Base-by-base conservation (phyloP, 1,140 invertebrate genomes). In the Leptonema lineaticorne region DNA sequence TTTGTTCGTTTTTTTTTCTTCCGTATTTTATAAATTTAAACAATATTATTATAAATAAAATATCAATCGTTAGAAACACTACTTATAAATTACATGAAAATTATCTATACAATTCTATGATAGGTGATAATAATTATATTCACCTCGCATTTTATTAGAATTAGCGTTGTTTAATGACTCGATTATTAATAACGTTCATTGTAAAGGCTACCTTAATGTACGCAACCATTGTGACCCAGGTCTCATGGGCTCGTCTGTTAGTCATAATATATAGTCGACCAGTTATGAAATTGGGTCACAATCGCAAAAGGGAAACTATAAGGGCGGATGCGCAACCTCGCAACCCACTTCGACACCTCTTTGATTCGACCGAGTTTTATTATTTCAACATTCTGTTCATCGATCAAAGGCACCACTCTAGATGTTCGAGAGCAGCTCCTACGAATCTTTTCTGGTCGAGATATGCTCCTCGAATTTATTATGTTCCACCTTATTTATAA, bases 301-400 rank as follows among this genome's bases (percentile, higher is more conserved):
- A 53, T 53, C 22, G 50, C 27, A 24, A 26, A 53, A 50, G 30
- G 46, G 46, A 4, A 24, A 7, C 46, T 8, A 18, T 22, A 50
- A 53, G 20, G 50, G 50, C 18, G 18, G 50, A 24, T 22, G 18
- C 18, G 18, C 20, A 2, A 9, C 50, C 20, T 26, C 18, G 9
- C 11, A 53, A 20, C 50, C 50, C 50, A 26, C 50, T 24, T 53
- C 50, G 50, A 53, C 50, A 53, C 50, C 50, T 53, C 50, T 53
- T 53, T 53, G 50, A 53, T 53, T 53, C 50, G 27, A 24, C 50
- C 22, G 22, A 20, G 50, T 53, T 20, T 53, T 53, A 53, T 53
- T 53, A 53, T 53, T 24, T 53, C 50, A 53, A 53, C 50, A 53
- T 53, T 53, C 50, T 53, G 50, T 24, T 53, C 50, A 53, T 53